Evolutionary conservation across 1,140 invertebrate species (phyloP), one percentile per base, ranked within the genome.

Genomic region (Drepana arcuata): DNA sequence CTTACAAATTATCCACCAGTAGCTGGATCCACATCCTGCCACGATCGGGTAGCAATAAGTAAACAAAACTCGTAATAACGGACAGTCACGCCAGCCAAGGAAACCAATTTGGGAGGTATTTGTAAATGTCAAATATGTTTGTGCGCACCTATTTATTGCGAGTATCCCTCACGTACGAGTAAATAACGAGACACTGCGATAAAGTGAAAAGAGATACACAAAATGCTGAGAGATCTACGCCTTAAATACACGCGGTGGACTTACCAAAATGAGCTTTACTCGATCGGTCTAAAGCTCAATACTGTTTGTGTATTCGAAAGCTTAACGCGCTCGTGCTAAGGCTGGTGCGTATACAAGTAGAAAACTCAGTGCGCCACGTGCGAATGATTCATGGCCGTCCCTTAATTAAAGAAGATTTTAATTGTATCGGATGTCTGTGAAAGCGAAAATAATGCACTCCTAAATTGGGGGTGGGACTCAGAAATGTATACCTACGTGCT

Each of bases 401-500:
- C 80, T 84, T 85, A 85, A 85, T 85, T 85, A 84, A 84, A 84
- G 81, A 84, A 84, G 78, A 83, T 83, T 84, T 83, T 83, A 83
- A 83, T 83, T 83, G 75, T 83, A 83, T 83, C 72, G 79, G 74
- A 80, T 79, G 79, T 75, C 79, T 80, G 70, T 72, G 75, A 79
- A 80, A 83, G 75, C 72, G 75, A 80, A 83, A 80, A 83, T 80
- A 83, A 83, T 83, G 75, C 69, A 80, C 56, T 78, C 71, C 75
- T 74, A 80, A 78, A 78, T 80, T 80, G 74, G 78, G 74, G 72
- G 69, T 55, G 62, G 70, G 57, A 55, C 62, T 60, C 36, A 59
- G 61, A 68, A 77, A 82, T 78, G 79, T 82, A 82, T 82, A n/a
- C n/a, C n/a, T n/a, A n/a, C n/a, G n/a, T n/a, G n/a, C n/a, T n/a